Conservation (phyloP, 2,888 invertebrate genomes). For the Amphimallon solstitiale region DNA sequence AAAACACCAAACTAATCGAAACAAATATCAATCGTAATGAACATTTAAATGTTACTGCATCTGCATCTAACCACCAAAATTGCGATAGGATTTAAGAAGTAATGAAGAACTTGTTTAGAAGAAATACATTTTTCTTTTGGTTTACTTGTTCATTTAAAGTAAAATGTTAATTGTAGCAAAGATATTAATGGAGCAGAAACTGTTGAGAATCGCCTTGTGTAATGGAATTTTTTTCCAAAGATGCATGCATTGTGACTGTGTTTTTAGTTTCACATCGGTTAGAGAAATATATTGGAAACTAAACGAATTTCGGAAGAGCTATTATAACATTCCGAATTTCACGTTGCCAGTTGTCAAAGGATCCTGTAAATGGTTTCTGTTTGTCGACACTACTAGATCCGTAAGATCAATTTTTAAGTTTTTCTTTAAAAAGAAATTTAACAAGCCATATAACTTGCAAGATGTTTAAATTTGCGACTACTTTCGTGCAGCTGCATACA, state of each 20-base stretch:
- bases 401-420: background rate
- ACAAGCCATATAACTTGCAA: conserved; percentile 45
- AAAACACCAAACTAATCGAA: too few relatives aligned
- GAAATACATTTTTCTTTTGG: too few relatives aligned
- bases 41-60: too few relatives aligned
- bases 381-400: too few relatives aligned
- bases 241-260: conserved; percentile 20
- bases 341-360: background rate
- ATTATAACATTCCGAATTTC: background rate
- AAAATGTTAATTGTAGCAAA: too few relatives aligned
- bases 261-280: background rate
- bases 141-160: too few relatives aligned
- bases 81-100: too few relatives aligned
- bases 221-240: background rate
- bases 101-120: too few relatives aligned
- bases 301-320: conserved; percentile 13
- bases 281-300: background rate
- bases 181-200: too few relatives aligned
- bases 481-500: conserved; percentile 45
- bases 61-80: too few relatives aligned
- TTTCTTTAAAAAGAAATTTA: background rate
- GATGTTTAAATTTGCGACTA: conserved; percentile 1
- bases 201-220: background rate
- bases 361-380: too few relatives aligned
- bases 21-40: too few relatives aligned